Base-by-base conservation (phyloP, 2,113 vertebrate species). In the Percopsis transmontana region DNA sequence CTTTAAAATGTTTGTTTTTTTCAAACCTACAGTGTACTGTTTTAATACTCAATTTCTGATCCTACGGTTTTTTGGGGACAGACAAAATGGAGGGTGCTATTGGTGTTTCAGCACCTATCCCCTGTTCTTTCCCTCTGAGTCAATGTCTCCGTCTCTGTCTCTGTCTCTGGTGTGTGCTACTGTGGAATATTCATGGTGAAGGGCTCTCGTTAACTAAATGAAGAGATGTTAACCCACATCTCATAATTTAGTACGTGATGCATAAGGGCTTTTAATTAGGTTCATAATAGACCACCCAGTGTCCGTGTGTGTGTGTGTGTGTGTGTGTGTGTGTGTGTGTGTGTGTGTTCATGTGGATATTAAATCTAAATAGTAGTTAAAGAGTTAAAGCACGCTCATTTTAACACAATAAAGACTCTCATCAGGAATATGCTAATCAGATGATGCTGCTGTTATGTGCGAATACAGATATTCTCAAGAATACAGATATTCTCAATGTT, bases 201-300 rank as follows among this genome's bases (percentile, higher is more conserved):
- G 67, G 66, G 65, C 74, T 70, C 76, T 58, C 47, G 2, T 64
- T 62, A 71, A 75, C 80, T 79, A 59, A 74, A 58, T 80, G 84
- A 88, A 87, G 76, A 85, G 74, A 85, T 80, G 85, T 85, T 84
- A 79, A 87, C 82, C 77, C 58, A 63, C 61, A n/a, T n/a, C n/a
- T n/a, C n/a, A 18, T 51, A 16, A 19, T 54, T 6, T 45, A 83
- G 74, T 66, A 62, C 60, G 71, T 76, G 81, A 65, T 5, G 74
- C 84, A 82, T 77, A 79, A 83, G 81, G 76, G 84, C 82, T 77
- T 68, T 81, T 86, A 73, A 88, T 88, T 87, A 85, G 69, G 40
- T 51, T 54, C 54, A 70, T 85, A 77, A 83, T 75, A 75, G 53
- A 70, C 55, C 42, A 0, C 52, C 64, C 20, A 8, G 5, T 47